These are phyloP conservation scores for Psylliodes chrysocephalus DNA, from an alignment of 2,888 invertebrate genomes.

Conservation along the genomic window DNA sequence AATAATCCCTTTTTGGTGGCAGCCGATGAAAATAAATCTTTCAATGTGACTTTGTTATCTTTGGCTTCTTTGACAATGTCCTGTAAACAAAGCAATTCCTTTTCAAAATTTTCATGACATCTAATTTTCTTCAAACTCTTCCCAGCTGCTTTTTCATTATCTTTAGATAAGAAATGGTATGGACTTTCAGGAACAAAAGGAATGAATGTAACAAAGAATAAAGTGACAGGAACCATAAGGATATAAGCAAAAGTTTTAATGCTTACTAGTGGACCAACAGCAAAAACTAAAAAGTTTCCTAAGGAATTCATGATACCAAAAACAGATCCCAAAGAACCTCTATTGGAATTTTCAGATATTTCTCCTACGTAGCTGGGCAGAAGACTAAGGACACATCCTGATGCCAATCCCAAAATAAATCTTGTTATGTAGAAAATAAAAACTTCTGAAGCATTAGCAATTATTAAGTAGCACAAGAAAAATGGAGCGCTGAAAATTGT, in stretches of 20 bases:
- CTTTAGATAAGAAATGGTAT: not conserved
- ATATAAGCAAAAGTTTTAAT: not conserved
- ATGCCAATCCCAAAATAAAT: constrained; percentile 71
- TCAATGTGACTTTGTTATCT: not conserved
- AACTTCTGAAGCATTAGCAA: constrained; percentile 17
- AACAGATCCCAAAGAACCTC: not conserved
- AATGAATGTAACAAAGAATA: not conserved
- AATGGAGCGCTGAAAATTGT: constrained; percentile 72
- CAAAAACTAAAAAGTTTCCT: not conserved
- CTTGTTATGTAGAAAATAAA: constrained; percentile 65
- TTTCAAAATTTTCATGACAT: not conserved
- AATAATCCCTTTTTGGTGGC: constrained; percentile 44
- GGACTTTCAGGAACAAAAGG: constrained; percentile 1
- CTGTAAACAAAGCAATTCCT: not conserved
- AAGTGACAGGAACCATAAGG: not conserved
- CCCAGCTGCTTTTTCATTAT: not conserved
- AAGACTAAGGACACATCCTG: constrained; percentile 75
- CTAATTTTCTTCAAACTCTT: not conserved
- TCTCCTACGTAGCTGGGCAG: not conserved
- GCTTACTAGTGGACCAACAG: not conserved
- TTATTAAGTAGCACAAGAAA: constrained; percentile 52
- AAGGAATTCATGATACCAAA: not conserved
- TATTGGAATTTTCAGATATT: not conserved
- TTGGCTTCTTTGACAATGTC: not conserved
- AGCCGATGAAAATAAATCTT: not conserved